These are phyloP conservation scores for Heliothis subflexa DNA, from an alignment of 1,140 invertebrate species.

Conservation along the genomic window DNA sequence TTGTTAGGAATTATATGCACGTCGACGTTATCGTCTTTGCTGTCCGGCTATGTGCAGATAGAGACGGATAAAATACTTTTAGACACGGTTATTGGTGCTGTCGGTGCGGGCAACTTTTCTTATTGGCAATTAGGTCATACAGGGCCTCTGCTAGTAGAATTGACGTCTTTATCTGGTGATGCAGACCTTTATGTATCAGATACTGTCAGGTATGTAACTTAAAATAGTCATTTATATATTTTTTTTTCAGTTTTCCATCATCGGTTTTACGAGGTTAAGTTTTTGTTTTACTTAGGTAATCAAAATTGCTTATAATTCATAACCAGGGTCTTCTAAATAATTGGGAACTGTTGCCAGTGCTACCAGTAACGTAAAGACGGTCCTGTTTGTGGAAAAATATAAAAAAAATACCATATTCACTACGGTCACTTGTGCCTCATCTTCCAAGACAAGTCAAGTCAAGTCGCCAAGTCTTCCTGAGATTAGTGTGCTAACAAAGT, in stretches of 20 bases:
- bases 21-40: slow-evolving; percentile 67
- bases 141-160: slow-evolving; percentile 72
- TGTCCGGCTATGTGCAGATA: slow-evolving; percentile 61
- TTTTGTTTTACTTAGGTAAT: not conserved
- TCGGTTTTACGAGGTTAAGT: not conserved
- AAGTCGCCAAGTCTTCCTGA: no score
- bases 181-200: slow-evolving; percentile 79
- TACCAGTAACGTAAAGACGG: no score
- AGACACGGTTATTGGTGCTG: slow-evolving; percentile 70
- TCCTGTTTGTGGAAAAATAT: no score
- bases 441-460: no score
- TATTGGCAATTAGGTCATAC: slow-evolving; percentile 78
- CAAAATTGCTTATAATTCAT: no score
- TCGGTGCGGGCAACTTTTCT: slow-evolving; percentile 77
- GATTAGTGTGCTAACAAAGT: no score
- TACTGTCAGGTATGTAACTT: slow-evolving; percentile 64
- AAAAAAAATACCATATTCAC: no score
- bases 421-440: no score
- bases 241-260: not conserved
- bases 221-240: not conserved
- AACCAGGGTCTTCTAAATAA: no score
- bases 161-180: slow-evolving; percentile 72
- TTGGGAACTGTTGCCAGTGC: no score
- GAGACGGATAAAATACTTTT: slow-evolving; percentile 68
- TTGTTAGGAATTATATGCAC: slow-evolving; percentile 70